Conservation (phyloP, 1,140 invertebrate species). For the Drosophila guanche region DNA sequence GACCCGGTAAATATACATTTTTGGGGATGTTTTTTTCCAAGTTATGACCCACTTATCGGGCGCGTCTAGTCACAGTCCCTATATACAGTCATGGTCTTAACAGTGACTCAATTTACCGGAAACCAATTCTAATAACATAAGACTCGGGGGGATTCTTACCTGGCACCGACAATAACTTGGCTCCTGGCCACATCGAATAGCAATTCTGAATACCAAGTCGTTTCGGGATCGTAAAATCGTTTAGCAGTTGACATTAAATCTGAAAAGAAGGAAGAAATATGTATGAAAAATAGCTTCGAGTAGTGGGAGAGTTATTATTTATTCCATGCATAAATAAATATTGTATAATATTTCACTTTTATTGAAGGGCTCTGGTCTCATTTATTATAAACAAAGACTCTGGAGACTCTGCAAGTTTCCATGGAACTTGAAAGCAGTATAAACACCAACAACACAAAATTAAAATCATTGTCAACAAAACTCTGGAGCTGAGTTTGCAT, state of each 20-base stretch:
- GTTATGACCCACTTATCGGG: slow-evolving; percentile 51
- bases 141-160: slow-evolving; percentile 85
- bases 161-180: slow-evolving; percentile 91
- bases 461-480: slow-evolving; percentile 67
- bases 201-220: slow-evolving; percentile 90
- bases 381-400: slow-evolving; percentile 22
- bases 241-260: slow-evolving; percentile 85
- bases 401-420: slow-evolving; percentile 5
- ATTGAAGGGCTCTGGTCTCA: slow-evolving; percentile 10
- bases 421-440: slow-evolving; percentile 17
- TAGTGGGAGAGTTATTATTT: not conserved
- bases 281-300: not conserved
- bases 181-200: slow-evolving; percentile 92
- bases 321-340: not conserved
- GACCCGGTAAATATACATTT: slow-evolving; percentile 15
- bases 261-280: slow-evolving; percentile 68
- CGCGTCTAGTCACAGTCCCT: slow-evolving; percentile 45
- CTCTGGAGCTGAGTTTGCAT: slow-evolving; percentile 52
- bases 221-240: slow-evolving; percentile 87
- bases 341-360: slow-evolving; percentile 5
- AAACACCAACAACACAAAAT: slow-evolving; percentile 26
- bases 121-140: slow-evolving; percentile 17
- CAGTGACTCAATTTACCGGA: slow-evolving; percentile 45
- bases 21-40: slow-evolving; percentile 34
- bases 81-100: not conserved